phyloP scores from a whole-genome alignment of 2,113 vertebrate genomes.

The Saimiri boliviensis region DNA sequence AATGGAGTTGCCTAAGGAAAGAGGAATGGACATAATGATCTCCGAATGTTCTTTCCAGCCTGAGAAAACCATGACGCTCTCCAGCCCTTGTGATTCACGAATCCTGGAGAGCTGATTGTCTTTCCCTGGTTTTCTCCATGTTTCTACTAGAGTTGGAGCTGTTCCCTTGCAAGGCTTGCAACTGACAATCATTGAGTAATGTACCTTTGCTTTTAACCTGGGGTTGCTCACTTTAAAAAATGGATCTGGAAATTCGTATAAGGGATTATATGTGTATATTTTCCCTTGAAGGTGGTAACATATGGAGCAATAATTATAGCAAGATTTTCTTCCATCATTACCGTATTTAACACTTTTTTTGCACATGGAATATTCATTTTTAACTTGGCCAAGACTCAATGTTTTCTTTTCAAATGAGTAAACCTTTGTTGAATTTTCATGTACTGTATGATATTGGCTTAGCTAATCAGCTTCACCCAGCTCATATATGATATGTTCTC shows the following conservation, averaged over 20 bases:
- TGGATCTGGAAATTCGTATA: conserved; percentile 49
- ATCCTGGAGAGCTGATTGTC: background rate
- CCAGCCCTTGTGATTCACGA: background rate
- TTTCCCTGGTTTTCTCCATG: background rate
- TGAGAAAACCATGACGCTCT: background rate
- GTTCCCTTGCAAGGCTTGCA: background rate
- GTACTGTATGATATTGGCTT: background rate
- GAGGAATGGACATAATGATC: background rate
- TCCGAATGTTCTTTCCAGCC: background rate
- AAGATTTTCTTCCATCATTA: conserved; percentile 66
- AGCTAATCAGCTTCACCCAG: conserved; percentile 33
- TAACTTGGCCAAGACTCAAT: conserved; percentile 46
- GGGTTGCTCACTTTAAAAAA: conserved; percentile 57
- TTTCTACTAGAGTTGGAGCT: background rate
- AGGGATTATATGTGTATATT: conserved; percentile 35
- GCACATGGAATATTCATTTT: conserved; percentile 64
- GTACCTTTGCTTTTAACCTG: background rate
- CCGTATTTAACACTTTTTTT: conserved; percentile 35
- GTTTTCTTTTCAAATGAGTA: conserved; percentile 59
- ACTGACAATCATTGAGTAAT: background rate
- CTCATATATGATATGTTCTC: too few relatives aligned
- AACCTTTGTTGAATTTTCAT: conserved; percentile 54
- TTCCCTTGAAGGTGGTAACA: conserved; percentile 65
- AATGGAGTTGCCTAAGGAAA: background rate
- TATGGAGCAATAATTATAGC: conserved; percentile 70